phyloP scores from a whole-genome alignment of 2,797 vertebrate genomes.

The Parauchenoglanis punctatus region DNA sequence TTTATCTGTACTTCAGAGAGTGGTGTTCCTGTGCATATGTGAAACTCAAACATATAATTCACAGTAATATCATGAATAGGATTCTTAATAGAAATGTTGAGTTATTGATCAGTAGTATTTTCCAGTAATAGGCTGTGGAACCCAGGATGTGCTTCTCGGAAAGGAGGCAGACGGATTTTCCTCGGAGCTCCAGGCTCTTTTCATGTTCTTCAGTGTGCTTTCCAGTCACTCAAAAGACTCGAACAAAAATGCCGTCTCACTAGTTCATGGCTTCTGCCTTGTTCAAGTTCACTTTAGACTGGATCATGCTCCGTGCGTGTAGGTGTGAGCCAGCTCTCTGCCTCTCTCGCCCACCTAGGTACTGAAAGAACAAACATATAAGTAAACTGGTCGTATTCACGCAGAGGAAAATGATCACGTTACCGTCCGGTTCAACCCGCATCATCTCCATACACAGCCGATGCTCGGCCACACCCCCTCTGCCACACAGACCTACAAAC shows the following conservation, averaged over 20 bases:
- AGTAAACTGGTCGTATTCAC: not conserved
- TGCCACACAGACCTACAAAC: not conserved
- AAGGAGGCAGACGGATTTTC: not conserved
- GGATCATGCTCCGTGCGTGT: not conserved
- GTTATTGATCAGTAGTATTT: not conserved
- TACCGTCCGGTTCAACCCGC: not conserved
- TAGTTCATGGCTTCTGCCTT: not conserved
- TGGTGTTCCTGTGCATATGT: not conserved
- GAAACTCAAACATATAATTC: not conserved
- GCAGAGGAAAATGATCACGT: not conserved
- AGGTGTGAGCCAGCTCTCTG: not conserved
- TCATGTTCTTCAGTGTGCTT: not conserved
- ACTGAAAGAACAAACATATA: not conserved
- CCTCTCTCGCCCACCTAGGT: not conserved
- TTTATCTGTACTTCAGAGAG: not conserved
- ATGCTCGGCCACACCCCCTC: not conserved
- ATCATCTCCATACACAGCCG: not conserved
- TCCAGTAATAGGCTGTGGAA: not conserved
- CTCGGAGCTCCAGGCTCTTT: not conserved
- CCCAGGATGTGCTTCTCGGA: not conserved
- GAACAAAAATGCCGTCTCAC: not conserved
- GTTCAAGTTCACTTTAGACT: not conserved
- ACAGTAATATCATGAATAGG: too few relatives aligned
- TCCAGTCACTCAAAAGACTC: too few relatives aligned
- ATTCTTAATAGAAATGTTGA: not conserved